These are phyloP conservation scores for Drosophila borealis DNA, from an alignment of 2,888 invertebrate genomes.

Conservation along the genomic window DNA sequence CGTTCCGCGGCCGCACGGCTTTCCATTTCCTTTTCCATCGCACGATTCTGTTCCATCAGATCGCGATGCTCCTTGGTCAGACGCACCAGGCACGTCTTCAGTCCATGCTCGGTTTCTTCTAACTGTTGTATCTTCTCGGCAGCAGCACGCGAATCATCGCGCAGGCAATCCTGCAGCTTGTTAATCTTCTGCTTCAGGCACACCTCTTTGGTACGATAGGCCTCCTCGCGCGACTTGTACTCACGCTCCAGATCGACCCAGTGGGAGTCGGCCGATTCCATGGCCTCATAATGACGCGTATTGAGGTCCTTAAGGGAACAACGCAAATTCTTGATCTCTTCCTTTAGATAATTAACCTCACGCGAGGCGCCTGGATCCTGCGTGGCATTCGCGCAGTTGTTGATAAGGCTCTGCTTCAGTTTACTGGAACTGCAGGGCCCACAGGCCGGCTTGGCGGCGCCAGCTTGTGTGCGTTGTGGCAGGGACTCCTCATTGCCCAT, in stretches of 20 bases:
- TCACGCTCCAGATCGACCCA: constrained; percentile 89
- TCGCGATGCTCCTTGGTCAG: constrained; percentile 86
- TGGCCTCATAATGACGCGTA: constrained; percentile 89
- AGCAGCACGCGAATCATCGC: constrained; percentile 86
- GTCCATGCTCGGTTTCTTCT: constrained; percentile 87
- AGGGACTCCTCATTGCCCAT: constrained; percentile 67
- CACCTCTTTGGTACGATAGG: constrained; percentile 85
- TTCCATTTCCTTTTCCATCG: constrained; percentile 85
- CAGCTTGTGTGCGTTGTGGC: constrained; percentile 14
- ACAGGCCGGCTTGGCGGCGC: constrained; percentile 10
- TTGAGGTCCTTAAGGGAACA: constrained; percentile 87
- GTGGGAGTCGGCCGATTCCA: constrained; percentile 90
- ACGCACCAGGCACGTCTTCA: constrained; percentile 86
- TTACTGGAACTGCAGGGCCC: not conserved
- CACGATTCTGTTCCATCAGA: constrained; percentile 85
- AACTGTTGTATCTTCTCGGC: constrained; percentile 86
- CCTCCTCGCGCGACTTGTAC: constrained; percentile 87
- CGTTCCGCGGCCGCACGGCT: constrained; percentile 86
- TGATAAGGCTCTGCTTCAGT: not conserved
- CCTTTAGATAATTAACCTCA: constrained; percentile 72
- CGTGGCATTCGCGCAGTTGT: not conserved
- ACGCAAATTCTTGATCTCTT: constrained; percentile 80
- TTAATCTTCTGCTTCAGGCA: constrained; percentile 86
- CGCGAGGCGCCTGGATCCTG: constrained; percentile 26
- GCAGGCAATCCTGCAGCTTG: constrained; percentile 86